A percentile compares a stretch with the other conserved stretches of the same genome.
Conservation (phyloP, 2,797 vertebrate genomes). For the Sternarchorhynchus goeldii region DNA sequence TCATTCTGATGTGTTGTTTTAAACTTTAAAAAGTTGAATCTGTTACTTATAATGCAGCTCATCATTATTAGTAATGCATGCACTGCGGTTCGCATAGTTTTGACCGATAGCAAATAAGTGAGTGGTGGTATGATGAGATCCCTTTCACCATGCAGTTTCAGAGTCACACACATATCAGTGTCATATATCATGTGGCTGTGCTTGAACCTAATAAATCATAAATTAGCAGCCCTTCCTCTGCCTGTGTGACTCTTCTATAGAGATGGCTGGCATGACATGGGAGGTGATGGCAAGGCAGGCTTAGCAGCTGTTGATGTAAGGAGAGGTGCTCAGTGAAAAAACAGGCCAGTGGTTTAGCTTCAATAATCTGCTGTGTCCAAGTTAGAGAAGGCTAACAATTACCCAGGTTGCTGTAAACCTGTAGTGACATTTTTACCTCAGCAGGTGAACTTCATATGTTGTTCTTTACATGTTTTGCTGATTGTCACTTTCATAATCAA, state of each 20-base stretch:
- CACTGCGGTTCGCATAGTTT: not conserved
- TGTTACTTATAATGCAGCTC: not conserved
- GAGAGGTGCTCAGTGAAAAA: conserved; percentile 22
- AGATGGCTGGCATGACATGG: conserved; percentile 27
- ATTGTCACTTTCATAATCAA: too few species aligned
- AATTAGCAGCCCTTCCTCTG: conserved; percentile 32
- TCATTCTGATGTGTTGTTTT: not conserved
- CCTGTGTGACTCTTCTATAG: conserved; percentile 13
- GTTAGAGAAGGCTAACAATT: conserved; percentile 5
- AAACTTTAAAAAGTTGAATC: not conserved
- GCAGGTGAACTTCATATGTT: not conserved
- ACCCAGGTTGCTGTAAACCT: not conserved
- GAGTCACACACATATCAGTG: conserved; percentile 17
- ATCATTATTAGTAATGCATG: conserved; percentile 13
- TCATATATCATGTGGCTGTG: conserved; percentile 25
- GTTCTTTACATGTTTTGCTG: not conserved
- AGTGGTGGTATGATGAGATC: conserved; percentile 4
- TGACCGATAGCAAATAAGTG: not conserved
- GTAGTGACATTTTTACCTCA: not conserved
- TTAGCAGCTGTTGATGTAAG: conserved; percentile 39
- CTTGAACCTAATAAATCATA: conserved; percentile 41
- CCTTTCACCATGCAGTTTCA: conserved; percentile 13
- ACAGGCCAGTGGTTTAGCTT: conserved; percentile 11
- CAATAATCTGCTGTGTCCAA: conserved; percentile 4
- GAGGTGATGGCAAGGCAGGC: conserved; percentile 13